phyloP scores from a whole-genome alignment of 35 echinoderm and acorn worm species.

The Apostichopus japonicus region DNA sequence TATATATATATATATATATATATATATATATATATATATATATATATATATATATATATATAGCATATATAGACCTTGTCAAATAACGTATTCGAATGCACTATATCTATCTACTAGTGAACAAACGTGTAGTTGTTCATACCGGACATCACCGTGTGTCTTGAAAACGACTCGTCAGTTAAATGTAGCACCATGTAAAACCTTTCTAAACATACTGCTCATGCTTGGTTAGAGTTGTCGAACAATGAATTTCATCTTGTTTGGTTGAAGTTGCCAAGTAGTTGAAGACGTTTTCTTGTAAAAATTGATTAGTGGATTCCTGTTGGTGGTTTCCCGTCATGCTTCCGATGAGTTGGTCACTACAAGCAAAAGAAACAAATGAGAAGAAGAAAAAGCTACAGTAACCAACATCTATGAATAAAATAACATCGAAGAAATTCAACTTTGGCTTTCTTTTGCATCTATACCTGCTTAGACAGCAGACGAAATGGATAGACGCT shows the following conservation, averaged over 20 bases:
- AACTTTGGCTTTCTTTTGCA: too few species aligned
- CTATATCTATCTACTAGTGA: too few species aligned
- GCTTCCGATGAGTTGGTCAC: constrained; percentile 1
- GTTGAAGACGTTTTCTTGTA: constrained; percentile 28
- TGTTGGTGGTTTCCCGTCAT: constrained; percentile 21
- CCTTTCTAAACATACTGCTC: constrained; percentile 11
- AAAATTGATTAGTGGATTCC: neutral
- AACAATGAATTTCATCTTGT: constrained; percentile 31
- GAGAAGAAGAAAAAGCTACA: neutral
- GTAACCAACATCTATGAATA: neutral
- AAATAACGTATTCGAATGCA: too few species aligned
- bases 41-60: too few species aligned
- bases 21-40: too few species aligned
- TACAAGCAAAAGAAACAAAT: neutral
- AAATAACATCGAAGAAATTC: neutral
- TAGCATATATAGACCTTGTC: too few species aligned
- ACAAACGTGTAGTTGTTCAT: too few species aligned
- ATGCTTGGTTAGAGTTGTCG: constrained; percentile 30
- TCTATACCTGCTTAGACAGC: too few species aligned
- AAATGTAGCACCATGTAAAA: neutral
- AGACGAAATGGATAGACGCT: too few species aligned
- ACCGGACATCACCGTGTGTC: too few species aligned
- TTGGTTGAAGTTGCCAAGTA: constrained; percentile 44
- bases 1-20: too few species aligned
- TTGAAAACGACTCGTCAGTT: too few species aligned